phyloP scores from a whole-genome alignment of 92 coral and sea anemone genomes.

The Porites evermanni region DNA sequence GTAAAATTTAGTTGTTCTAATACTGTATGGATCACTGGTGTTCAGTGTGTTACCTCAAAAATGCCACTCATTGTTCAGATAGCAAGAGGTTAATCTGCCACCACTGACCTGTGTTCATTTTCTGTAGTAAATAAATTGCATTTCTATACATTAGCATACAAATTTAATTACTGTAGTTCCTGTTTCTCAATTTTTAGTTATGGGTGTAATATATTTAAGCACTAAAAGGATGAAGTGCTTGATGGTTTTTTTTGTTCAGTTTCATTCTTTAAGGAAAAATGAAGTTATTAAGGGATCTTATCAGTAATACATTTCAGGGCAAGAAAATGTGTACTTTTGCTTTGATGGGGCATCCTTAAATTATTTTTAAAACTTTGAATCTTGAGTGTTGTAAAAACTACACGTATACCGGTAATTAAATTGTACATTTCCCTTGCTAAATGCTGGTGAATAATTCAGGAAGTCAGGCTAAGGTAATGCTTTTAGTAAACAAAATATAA shows the following conservation, averaged over 20 bases:
- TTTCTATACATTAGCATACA: constrained; percentile 12
- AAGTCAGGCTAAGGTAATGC: background rate
- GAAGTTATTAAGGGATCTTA: no score
- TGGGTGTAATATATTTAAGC: background rate
- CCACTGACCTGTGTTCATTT: background rate
- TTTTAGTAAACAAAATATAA: background rate
- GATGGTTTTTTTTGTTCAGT: no score
- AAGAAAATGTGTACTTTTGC: no score
- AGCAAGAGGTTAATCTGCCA: background rate
- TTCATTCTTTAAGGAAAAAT: no score
- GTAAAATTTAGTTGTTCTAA: background rate
- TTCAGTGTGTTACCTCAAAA: background rate
- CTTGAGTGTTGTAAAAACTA: background rate
- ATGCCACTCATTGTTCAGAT: background rate
- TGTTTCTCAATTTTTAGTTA: constrained; percentile 3
- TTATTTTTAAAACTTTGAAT: background rate
- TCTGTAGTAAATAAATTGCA: background rate
- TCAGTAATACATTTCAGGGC: no score
- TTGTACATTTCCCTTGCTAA: background rate
- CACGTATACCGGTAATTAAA: background rate
- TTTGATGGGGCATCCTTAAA: no score
- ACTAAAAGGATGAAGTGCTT: no score
- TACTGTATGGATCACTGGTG: background rate
- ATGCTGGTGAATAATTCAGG: background rate
- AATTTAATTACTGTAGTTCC: background rate